phyloP scores from a whole-genome alignment of 2,888 invertebrate species.

The Esperia sulphurella region DNA sequence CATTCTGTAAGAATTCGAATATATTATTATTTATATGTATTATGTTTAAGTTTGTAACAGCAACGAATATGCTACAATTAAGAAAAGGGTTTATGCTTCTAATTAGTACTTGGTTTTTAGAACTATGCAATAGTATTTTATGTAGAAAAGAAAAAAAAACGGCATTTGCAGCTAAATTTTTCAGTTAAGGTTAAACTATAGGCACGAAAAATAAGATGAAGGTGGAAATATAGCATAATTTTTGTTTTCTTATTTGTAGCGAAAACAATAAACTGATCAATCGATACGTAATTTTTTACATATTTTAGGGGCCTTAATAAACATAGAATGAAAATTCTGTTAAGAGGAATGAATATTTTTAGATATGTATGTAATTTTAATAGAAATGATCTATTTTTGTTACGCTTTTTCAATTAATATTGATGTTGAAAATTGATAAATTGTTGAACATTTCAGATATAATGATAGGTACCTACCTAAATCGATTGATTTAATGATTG shows the following conservation, averaged over 20 bases:
- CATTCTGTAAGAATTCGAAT: slow-evolving; percentile 61
- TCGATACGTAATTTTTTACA: slow-evolving; percentile 68
- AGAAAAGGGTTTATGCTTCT: slow-evolving; percentile 9
- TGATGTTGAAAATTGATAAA: slow-evolving; percentile 32
- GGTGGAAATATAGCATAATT: slow-evolving; percentile 2
- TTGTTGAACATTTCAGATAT: slow-evolving; percentile 13
- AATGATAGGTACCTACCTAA: background rate
- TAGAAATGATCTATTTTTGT: slow-evolving; percentile 72
- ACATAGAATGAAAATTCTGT: slow-evolving; percentile 42
- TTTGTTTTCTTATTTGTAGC: slow-evolving; percentile 34
- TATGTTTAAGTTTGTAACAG: slow-evolving; percentile 49
- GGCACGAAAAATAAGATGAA: background rate
- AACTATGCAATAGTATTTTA: too few species aligned
- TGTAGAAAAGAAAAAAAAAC: background rate
- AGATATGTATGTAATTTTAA: slow-evolving; percentile 57
- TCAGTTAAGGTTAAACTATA: background rate
- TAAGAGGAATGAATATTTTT: slow-evolving; percentile 47
- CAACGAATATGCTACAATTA: slow-evolving; percentile 45
- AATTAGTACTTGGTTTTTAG: too few species aligned
- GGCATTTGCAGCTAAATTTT: background rate
- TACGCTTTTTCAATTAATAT: slow-evolving; percentile 61
- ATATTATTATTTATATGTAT: slow-evolving; percentile 47
- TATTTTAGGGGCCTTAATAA: slow-evolving; percentile 67
- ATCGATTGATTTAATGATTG: background rate
- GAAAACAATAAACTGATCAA: slow-evolving; percentile 40